Conservation (phyloP, 2,113 vertebrate genomes). For the Thamnaconus septentrionalis region DNA sequence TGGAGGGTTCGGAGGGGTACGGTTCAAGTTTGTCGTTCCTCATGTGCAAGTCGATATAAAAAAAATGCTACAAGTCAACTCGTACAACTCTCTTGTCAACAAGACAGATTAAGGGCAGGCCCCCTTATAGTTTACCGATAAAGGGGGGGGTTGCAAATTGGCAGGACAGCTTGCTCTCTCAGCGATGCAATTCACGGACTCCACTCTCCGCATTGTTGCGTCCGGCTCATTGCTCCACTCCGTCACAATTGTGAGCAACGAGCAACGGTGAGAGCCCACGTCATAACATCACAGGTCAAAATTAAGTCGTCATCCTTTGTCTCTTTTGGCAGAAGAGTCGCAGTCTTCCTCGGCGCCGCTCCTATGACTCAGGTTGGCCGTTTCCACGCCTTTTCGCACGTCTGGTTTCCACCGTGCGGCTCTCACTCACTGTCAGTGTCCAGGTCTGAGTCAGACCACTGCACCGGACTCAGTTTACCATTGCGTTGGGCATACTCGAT, state of each 20-base stretch:
- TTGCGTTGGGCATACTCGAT: slow-evolving; percentile 79
- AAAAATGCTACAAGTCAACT: slow-evolving; percentile 82
- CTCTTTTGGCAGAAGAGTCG: slow-evolving; percentile 40
- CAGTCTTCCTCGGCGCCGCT: slow-evolving; percentile 14
- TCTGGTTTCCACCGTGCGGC: neutral
- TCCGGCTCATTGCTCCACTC: slow-evolving; percentile 21
- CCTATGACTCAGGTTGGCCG: slow-evolving; percentile 32
- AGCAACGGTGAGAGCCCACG: slow-evolving; percentile 29
- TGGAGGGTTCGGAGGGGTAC: slow-evolving; percentile 43
- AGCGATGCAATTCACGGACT: slow-evolving; percentile 29
- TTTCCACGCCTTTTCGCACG: neutral
- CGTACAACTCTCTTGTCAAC: slow-evolving; percentile 63
- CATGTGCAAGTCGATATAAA: slow-evolving; percentile 76
- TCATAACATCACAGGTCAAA: slow-evolving; percentile 26
- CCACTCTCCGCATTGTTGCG: slow-evolving; percentile 30
- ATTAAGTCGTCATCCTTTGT: slow-evolving; percentile 40
- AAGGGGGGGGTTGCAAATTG: slow-evolving; percentile 64
- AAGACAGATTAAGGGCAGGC: slow-evolving; percentile 50
- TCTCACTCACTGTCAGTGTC: slow-evolving; percentile 83
- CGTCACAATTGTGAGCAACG: slow-evolving; percentile 31
- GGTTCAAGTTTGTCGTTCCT: slow-evolving; percentile 76
- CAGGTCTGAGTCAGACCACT: slow-evolving; percentile 83
- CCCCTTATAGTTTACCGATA: slow-evolving; percentile 50
- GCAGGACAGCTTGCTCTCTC: slow-evolving; percentile 62
- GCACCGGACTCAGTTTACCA: slow-evolving; percentile 75